Conservation (phyloP, 1,140 invertebrate species). For the Orius insidiosus region DNA sequence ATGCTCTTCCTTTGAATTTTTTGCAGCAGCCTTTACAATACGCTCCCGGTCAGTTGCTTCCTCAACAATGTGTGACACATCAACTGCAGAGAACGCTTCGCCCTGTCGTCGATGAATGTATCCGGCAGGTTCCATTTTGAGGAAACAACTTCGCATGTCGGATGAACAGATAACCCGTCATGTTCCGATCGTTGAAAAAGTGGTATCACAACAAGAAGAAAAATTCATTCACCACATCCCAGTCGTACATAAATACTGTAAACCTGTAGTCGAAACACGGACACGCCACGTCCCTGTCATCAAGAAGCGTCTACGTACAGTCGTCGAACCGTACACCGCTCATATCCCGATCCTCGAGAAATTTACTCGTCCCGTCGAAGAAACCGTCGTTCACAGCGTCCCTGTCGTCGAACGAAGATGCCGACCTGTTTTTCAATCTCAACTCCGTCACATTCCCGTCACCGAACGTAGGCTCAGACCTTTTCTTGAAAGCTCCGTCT, state of each 20-base stretch:
- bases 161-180: conserved; percentile 8
- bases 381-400: not conserved
- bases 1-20: too few species aligned
- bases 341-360: conserved; percentile 4
- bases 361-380: conserved; percentile 6
- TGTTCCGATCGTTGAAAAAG: conserved; percentile 6
- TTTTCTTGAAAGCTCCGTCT: too few species aligned
- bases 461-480: too few species aligned
- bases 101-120: conserved; percentile 7
- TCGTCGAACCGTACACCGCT: conserved; percentile 6
- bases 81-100: not conserved
- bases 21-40: too few species aligned
- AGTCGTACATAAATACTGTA: not conserved
- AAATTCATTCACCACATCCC: conserved; percentile 6
- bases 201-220: not conserved
- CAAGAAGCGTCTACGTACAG: not conserved
- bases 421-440: not conserved
- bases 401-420: not conserved
- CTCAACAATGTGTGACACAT: too few species aligned
- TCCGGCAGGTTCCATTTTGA: conserved; percentile 4
- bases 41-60: too few species aligned
- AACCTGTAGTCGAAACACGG: not conserved
- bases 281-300: conserved; percentile 5
- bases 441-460: too few species aligned
- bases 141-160: not conserved